Evolutionary conservation across 2,113 vertebrate genomes (phyloP).

Genomic region (Pagrus major): DNA sequence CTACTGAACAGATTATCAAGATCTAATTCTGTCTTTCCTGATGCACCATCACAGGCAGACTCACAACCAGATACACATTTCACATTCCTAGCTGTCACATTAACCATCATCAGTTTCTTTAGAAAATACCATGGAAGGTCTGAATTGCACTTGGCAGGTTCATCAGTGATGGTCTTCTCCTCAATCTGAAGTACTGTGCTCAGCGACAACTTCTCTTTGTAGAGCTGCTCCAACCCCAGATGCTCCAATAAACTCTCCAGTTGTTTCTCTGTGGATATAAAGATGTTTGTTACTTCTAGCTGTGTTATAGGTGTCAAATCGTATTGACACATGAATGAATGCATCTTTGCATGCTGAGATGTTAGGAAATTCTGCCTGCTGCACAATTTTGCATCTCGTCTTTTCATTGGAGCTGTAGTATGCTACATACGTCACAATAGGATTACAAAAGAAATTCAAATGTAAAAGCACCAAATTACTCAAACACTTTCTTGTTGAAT

Average conservation of each 20-base stretch:
- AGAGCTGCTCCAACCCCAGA: constrained; percentile 49
- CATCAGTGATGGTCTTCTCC: constrained; percentile 59
- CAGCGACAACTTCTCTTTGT: constrained; percentile 61
- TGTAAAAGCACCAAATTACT: no score
- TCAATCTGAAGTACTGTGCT: constrained; percentile 64
- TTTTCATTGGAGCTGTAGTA: no score
- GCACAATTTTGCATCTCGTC: no score
- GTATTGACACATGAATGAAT: no score
- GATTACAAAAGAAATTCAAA: no score
- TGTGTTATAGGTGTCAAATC: no score
- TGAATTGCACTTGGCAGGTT: constrained; percentile 39
- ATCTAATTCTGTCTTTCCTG: no score
- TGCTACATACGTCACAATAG: no score
- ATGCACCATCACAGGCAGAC: neutral
- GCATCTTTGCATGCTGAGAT: no score
- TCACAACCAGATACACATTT: constrained; percentile 35
- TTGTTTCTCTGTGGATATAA: constrained; percentile 48
- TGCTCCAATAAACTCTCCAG: constrained; percentile 54
- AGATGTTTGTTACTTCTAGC: no score
- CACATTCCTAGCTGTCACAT: constrained; percentile 70
- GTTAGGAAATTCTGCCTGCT: no score
- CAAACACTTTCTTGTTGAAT: no score
- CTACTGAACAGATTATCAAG: neutral
- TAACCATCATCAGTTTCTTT: constrained; percentile 79
- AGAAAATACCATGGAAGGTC: constrained; percentile 72